Evolutionary conservation across 2,113 vertebrate genomes (phyloP), one percentile per base, ranked within the genome.

Genomic region (Centrocercus urophasianus): DNA sequence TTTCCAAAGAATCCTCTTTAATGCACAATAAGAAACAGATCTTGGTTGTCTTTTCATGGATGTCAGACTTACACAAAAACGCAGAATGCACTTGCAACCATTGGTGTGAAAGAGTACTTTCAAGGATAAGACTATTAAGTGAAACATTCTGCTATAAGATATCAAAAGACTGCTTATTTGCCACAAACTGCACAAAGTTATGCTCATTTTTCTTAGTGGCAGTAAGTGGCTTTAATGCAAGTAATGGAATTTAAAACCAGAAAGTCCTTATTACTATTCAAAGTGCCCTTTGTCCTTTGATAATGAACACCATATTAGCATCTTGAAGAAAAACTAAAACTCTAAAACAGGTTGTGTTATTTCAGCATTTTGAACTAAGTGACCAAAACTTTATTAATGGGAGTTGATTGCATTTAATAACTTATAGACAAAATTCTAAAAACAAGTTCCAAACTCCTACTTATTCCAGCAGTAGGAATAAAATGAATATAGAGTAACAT

Each of bases 1-100:
- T 93, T 97, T 95, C 88, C 91, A 95, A 91, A 95, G 94, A 95
- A 91, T 90, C 63, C 40, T 88, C 86, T 70, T 96, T 96, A 95
- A 88, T 92, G 83, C 83, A 95, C 96, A 96, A 64, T 97, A 96
- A 97, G 96, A 97, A 97, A 96, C 94, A 98, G 95, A 96, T 81
- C 83, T 95, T 67, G 72, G 65, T 95, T 85, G 88, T 90, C 90
- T 87, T 92, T 86, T 78, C 92, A 93, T 60, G 79, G 80, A 76
- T 94, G 94, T 97, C 94, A 94, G 83, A 76, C 77, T 97, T 94
- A 94, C 95, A 95, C n/a, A 95, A 84, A 95, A 84, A 70, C 72
- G 86, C 28, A 63, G 87, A 81, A 91, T 32, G 42, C 59, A 74
- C 91, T 96, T 90, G 67, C 78, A 96, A 67, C 86, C 76, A 15